A percentile compares a stretch with the other conserved stretches of the same genome.
phyloP scores from a whole-genome alignment of 2,888 invertebrate species.

The Drosophila acutilabella region DNA sequence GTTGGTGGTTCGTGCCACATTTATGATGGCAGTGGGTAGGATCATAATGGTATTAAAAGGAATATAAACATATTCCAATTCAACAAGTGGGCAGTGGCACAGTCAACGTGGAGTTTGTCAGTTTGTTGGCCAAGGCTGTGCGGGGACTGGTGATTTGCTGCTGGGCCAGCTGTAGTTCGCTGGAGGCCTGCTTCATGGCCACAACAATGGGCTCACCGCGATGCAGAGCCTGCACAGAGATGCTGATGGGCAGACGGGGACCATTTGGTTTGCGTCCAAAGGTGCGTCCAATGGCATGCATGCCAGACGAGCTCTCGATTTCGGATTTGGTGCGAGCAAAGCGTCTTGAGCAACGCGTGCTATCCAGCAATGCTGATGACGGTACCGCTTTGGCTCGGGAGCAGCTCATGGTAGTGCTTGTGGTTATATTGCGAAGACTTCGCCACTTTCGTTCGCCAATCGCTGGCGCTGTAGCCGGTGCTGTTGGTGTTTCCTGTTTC shows the following conservation, averaged over 20 bases:
- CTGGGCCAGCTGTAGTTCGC: slow-evolving; percentile 62
- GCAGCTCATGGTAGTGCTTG: slow-evolving; percentile 16
- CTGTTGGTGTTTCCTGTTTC: slow-evolving; percentile 37
- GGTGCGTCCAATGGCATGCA: slow-evolving; percentile 75
- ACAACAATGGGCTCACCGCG: slow-evolving; percentile 66
- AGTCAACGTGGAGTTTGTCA: slow-evolving; percentile 44
- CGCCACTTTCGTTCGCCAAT: slow-evolving; percentile 67
- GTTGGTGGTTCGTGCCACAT: slow-evolving; percentile 6
- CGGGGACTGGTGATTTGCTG: slow-evolving; percentile 62
- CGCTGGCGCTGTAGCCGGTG: slow-evolving; percentile 52
- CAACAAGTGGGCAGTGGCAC: slow-evolving; percentile 60
- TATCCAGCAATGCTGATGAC: slow-evolving; percentile 11
- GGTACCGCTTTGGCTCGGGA: slow-evolving; percentile 34
- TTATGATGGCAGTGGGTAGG: slow-evolving; percentile 28
- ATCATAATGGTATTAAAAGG: neutral
- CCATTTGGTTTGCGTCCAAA: slow-evolving; percentile 67
- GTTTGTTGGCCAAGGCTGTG: slow-evolving; percentile 50
- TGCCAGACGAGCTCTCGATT: slow-evolving; percentile 54
- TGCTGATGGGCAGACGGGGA: slow-evolving; percentile 63
- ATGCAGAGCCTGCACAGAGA: slow-evolving; percentile 69
- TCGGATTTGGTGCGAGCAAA: slow-evolving; percentile 69
- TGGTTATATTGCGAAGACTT: slow-evolving; percentile 60
- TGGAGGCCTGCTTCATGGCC: slow-evolving; percentile 67
- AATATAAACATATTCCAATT: neutral
- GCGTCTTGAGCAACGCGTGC: slow-evolving; percentile 44